Evolutionary conservation across 1,140 invertebrate species (phyloP).

Genomic region (Drosophila athabasca): DNA sequence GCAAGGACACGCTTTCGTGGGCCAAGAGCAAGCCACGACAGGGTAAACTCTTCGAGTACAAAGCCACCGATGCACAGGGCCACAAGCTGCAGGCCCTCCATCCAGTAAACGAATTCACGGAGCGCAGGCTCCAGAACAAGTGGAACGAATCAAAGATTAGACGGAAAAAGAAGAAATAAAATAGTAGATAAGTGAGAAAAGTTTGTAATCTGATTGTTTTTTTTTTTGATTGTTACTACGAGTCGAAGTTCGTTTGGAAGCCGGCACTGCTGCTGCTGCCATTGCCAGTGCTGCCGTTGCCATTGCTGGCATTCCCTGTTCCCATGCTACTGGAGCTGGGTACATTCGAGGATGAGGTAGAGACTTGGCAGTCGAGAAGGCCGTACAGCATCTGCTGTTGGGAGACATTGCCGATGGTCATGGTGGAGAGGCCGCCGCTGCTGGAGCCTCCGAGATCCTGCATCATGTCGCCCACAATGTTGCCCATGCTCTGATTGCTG

Average conservation of each 20-base stretch:
- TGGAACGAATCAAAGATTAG: conserved; percentile 57
- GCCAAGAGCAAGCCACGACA: conserved; percentile 8
- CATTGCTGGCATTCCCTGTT: neutral
- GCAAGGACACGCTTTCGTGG: conserved; percentile 42
- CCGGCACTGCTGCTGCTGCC: conserved; percentile 23
- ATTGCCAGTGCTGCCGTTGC: conserved; percentile 15
- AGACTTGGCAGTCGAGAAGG: conserved; percentile 51
- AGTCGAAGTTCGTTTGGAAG: conserved; percentile 46
- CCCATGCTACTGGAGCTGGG: conserved; percentile 20
- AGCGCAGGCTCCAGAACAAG: conserved; percentile 40
- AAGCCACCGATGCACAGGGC: conserved; percentile 22
- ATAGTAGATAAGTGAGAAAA: no score
- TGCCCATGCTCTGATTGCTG: conserved; percentile 53
- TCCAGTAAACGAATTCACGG: conserved; percentile 53
- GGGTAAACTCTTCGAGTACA: conserved; percentile 47
- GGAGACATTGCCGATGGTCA: conserved; percentile 13
- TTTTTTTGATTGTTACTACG: conserved; percentile 11
- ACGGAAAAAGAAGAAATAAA: conserved; percentile 27
- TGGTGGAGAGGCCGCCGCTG: conserved; percentile 44
- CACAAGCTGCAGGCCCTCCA: conserved; percentile 32
- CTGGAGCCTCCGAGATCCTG: conserved; percentile 65
- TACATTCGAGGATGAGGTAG: conserved; percentile 42
- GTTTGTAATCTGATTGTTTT: conserved; percentile 3
- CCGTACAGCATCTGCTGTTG: conserved; percentile 59
- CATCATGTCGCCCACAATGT: conserved; percentile 64